Evolutionary conservation across 2,888 invertebrate genomes (phyloP).

Genomic region (Cephalotes varians): DNA sequence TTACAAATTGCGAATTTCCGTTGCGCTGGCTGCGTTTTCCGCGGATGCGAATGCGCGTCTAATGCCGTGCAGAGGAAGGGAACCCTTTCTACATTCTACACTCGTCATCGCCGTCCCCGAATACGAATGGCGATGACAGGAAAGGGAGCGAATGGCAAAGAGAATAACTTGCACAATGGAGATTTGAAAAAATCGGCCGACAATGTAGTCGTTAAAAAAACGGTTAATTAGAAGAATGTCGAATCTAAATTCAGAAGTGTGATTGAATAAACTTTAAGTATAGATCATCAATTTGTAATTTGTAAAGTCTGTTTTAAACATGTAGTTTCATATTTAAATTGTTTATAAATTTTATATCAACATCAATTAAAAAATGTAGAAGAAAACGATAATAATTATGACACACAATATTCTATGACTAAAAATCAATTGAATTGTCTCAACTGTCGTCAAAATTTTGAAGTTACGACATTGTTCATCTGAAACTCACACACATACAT

Average conservation of each 20-base stretch:
- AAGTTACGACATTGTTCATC: not conserved
- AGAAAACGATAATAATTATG: not conserved
- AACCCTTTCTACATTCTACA: not conserved
- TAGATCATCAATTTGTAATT: not conserved
- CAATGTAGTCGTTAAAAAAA: not conserved
- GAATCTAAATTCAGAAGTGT: not conserved
- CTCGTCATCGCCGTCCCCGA: conserved; percentile 48
- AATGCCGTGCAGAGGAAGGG: not conserved
- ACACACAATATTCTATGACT: not conserved
- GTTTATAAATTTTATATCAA: not conserved
- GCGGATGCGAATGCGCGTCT: conserved; percentile 57
- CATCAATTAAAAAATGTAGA: not conserved
- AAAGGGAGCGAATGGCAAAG: not conserved
- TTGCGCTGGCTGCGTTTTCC: conserved; percentile 66
- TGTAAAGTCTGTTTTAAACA: not conserved
- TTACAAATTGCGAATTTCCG: conserved; percentile 78
- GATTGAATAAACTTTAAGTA: not conserved
- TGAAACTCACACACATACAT: too few relatives aligned
- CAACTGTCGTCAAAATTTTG: not conserved
- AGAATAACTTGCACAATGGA: not conserved
- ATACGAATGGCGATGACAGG: conserved; percentile 27
- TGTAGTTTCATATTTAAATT: conserved; percentile 7
- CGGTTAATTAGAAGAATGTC: not conserved
- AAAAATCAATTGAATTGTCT: conserved; percentile 6
- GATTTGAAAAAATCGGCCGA: not conserved